Evolutionary conservation across 2,888 invertebrate species (phyloP).

Genomic region (Thalpophila matura): DNA sequence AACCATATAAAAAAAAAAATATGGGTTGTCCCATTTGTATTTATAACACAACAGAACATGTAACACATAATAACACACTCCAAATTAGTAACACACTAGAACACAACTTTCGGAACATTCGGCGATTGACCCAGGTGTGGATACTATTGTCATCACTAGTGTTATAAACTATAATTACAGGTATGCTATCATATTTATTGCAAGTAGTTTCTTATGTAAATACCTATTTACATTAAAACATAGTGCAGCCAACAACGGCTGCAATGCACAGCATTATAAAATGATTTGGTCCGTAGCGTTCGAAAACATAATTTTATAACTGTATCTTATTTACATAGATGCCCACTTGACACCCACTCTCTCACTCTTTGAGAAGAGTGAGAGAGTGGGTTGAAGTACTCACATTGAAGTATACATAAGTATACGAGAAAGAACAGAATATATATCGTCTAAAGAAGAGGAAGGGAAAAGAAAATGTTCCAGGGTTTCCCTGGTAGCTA

Average conservation of each 20-base stretch:
- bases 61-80: no score
- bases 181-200: background rate
- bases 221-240: background rate
- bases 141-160: no score
- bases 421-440: slow-evolving; percentile 77
- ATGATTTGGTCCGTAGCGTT: slow-evolving; percentile 25
- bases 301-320: background rate
- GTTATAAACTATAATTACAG: no score
- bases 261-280: background rate
- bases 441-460: slow-evolving; percentile 84
- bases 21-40: no score
- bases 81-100: no score
- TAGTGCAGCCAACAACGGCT: background rate
- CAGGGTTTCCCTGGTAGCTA: slow-evolving; percentile 77
- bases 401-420: slow-evolving; percentile 76
- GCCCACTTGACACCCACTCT: no score
- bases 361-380: no score
- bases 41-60: no score
- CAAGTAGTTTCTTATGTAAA: background rate
- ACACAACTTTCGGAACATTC: no score
- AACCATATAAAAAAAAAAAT: no score
- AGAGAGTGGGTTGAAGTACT: background rate
- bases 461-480: slow-evolving; percentile 95
- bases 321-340: slow-evolving; percentile 28
- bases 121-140: no score